These are phyloP conservation scores for Menidia menidia DNA, from an alignment of 2,797 vertebrate species.

Conservation along the genomic window DNA sequence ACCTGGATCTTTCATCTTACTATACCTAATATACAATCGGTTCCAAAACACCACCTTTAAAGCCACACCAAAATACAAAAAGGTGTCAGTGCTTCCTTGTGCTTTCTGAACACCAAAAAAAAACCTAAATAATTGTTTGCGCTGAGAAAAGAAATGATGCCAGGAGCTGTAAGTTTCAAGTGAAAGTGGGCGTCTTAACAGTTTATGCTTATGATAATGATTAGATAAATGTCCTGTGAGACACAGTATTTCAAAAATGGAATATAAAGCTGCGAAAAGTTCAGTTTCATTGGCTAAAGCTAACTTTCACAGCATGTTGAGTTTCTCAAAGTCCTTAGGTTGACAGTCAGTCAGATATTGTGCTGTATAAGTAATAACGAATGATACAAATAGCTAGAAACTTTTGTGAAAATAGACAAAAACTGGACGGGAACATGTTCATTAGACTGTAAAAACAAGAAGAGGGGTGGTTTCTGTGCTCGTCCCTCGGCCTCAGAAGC, in stretches of 20 bases:
- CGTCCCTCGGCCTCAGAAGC: slow-evolving; percentile 78
- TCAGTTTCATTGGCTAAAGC: slow-evolving; percentile 58
- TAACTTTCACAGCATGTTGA: slow-evolving; percentile 62
- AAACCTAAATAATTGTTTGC: slow-evolving; percentile 41
- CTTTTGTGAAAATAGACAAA: slow-evolving; percentile 75
- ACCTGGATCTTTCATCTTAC: slow-evolving; percentile 40
- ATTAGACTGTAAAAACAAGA: slow-evolving; percentile 68
- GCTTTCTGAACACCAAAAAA: slow-evolving; percentile 37
- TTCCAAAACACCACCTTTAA: slow-evolving; percentile 56
- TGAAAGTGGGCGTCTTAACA: slow-evolving; percentile 27
- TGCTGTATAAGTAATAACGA: slow-evolving; percentile 69
- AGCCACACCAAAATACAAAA: slow-evolving; percentile 14
- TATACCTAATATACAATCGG: slow-evolving; percentile 40
- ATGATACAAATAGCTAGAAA: slow-evolving; percentile 80
- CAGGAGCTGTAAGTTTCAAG: slow-evolving; percentile 33
- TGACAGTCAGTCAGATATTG: slow-evolving; percentile 67
- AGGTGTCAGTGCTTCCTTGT: slow-evolving; percentile 25
- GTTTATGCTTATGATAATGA: slow-evolving; percentile 33
- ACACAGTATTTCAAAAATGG: slow-evolving; percentile 25
- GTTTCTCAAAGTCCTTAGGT: slow-evolving; percentile 56
- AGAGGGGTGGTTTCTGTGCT: slow-evolving; percentile 48
- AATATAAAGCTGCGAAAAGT: slow-evolving; percentile 27
- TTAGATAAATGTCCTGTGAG: slow-evolving; percentile 40
- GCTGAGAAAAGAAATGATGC: slow-evolving; percentile 28
- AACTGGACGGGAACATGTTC: slow-evolving; percentile 65